Conservation (phyloP, 2,113 vertebrate species). For the Tapirus terrestris region DNA sequence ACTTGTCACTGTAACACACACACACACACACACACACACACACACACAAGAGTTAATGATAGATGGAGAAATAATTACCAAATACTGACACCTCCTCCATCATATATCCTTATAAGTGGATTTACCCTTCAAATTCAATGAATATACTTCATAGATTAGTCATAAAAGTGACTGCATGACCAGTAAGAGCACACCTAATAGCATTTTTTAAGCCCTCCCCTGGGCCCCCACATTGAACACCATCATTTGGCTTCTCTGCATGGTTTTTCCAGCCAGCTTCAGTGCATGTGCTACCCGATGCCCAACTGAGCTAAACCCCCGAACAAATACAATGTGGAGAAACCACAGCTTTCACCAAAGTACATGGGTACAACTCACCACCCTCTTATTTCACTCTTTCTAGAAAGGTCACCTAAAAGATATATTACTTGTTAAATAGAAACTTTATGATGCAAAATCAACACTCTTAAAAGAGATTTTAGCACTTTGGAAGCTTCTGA, state of each 20-base stretch:
- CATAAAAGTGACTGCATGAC: not conserved
- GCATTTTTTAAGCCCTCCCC: not conserved
- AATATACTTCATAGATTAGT: not conserved
- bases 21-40: not conserved
- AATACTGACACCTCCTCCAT: not conserved
- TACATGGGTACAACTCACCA: not conserved
- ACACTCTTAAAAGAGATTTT: slow-evolving; percentile 6
- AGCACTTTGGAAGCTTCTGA: not conserved
- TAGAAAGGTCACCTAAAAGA: not conserved
- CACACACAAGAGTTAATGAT: not conserved
- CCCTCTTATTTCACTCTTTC: not conserved
- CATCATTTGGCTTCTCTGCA: not conserved
- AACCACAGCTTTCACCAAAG: not conserved
- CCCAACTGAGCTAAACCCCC: not conserved
- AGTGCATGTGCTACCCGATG: rapidly evolving
- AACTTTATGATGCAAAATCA: not conserved
- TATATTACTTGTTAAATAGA: not conserved
- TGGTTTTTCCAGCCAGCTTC: not conserved
- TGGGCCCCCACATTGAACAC: not conserved
- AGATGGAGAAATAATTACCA: not conserved
- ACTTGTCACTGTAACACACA: not conserved
- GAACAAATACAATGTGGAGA: not conserved
- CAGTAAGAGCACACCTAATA: not conserved
- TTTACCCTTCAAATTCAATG: not conserved
- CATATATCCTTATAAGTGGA: not conserved